Evolutionary conservation across 2,797 vertebrate species (phyloP).

Genomic region (Phrynocephalus vlangalii): DNA sequence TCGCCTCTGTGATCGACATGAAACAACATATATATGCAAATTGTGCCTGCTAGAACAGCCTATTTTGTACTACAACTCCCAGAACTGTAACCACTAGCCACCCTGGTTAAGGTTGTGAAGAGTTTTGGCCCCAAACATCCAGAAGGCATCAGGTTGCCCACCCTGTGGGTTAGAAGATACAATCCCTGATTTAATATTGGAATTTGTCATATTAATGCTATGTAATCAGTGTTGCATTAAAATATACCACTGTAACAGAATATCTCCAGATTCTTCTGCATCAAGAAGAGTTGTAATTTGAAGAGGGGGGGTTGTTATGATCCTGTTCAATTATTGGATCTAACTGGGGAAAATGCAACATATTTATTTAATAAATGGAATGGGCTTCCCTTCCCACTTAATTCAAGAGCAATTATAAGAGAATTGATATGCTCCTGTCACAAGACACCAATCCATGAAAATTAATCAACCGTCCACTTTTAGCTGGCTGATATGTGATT

Average conservation of each 20-base stretch:
- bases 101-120: neutral
- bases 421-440: constrained; percentile 59
- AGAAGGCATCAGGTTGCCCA: neutral
- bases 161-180: neutral
- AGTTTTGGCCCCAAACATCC: neutral
- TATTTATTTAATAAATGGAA: constrained; percentile 66
- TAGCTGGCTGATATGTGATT: constrained; percentile 29
- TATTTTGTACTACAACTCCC: neutral
- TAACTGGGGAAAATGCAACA: constrained; percentile 40
- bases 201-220: neutral
- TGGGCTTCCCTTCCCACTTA: constrained; percentile 54
- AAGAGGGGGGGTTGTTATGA: constrained; percentile 35
- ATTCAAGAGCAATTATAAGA: constrained; percentile 55
- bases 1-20: neutral
- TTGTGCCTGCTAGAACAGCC: neutral
- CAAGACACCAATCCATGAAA: constrained; percentile 55
- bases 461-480: constrained; percentile 56
- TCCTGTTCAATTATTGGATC: constrained; percentile 43
- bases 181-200: neutral
- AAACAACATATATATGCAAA: neutral
- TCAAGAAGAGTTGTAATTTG: constrained; percentile 20
- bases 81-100: neutral
- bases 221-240: neutral
- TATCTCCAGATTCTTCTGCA: neutral
- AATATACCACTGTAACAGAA: neutral